These are phyloP conservation scores for Nebria brevicollis DNA, from an alignment of 2,888 invertebrate genomes.

Conservation along the genomic window DNA sequence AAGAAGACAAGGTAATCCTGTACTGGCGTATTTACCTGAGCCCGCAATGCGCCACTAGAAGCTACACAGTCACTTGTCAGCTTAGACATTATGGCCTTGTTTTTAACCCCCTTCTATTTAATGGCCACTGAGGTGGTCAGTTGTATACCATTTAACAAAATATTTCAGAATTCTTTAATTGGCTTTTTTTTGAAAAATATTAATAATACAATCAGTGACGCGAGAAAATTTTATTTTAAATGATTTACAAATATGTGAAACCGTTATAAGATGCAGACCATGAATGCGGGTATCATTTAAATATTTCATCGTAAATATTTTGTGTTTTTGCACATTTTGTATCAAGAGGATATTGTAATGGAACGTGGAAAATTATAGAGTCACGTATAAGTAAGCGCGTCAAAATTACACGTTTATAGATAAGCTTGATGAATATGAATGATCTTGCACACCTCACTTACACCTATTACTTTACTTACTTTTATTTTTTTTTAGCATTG, in stretches of 20 bases:
- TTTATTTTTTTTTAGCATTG: neutral
- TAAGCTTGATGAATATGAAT: conserved; percentile 13
- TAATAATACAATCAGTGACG: no score
- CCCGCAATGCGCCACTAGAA: conserved; percentile 6
- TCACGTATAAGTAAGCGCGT: conserved; percentile 5
- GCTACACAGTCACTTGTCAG: neutral
- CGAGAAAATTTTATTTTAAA: neutral
- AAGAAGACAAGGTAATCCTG: conserved; percentile 26
- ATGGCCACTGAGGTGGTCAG: no score
- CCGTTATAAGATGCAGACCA: neutral
- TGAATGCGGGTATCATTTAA: conserved; percentile 16
- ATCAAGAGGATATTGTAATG: neutral
- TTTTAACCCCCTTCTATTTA: neutral
- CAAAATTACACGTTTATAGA: conserved; percentile 16
- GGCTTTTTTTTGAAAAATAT: no score
- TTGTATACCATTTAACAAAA: neutral
- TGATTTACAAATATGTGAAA: neutral
- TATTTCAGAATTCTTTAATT: neutral
- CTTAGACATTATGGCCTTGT: neutral
- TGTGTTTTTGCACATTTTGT: neutral
- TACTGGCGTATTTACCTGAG: conserved; percentile 25
- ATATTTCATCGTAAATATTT: conserved; percentile 10
- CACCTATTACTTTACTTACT: neutral
- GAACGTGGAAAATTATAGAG: conserved; percentile 10
- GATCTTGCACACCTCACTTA: neutral